Conservation (phyloP, 1,140 invertebrate species). For the Drosophila murphyi region DNA sequence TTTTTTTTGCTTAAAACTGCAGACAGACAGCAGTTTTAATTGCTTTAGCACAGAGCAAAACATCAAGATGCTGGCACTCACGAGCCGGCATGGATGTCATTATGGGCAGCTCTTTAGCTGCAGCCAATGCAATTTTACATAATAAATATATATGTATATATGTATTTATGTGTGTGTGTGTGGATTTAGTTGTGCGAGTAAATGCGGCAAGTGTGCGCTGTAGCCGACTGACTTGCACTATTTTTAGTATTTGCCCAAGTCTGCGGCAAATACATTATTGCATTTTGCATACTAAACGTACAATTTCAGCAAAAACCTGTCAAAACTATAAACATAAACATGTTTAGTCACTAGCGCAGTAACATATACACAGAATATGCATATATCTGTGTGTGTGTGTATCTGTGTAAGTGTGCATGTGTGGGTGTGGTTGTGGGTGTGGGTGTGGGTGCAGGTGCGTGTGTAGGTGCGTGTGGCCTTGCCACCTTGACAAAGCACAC, state of each 20-base stretch:
- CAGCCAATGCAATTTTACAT: constrained; percentile 74
- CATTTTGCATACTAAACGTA: constrained; percentile 53
- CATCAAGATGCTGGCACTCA: constrained; percentile 69
- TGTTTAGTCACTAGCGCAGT: constrained; percentile 54
- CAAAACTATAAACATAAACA: constrained; percentile 61
- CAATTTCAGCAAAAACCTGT: constrained; percentile 40
- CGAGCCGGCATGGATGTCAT: constrained; percentile 66
- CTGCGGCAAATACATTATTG: constrained; percentile 62
- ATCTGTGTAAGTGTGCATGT: not conserved
- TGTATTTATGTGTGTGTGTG: constrained; percentile 12
- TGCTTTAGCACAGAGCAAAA: constrained; percentile 83
- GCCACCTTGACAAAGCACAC: constrained; percentile 69
- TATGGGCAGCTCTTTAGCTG: constrained; percentile 73
- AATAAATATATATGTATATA: constrained; percentile 51
- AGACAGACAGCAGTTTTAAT: constrained; percentile 83
- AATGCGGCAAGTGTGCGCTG: constrained; percentile 12
- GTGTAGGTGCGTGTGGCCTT: constrained; percentile 57
- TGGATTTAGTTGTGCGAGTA: constrained; percentile 1
- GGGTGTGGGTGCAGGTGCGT: constrained; percentile 21
- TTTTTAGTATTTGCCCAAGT: constrained; percentile 71
- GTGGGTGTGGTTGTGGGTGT: constrained; percentile 12
- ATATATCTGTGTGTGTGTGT: not conserved
- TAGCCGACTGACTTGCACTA: constrained; percentile 77
- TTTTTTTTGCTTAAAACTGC: constrained; percentile 28
- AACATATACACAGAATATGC: constrained; percentile 14